These are phyloP conservation scores for Eumeta japonica DNA, from an alignment of 1,140 invertebrate species.

Conservation along the genomic window DNA sequence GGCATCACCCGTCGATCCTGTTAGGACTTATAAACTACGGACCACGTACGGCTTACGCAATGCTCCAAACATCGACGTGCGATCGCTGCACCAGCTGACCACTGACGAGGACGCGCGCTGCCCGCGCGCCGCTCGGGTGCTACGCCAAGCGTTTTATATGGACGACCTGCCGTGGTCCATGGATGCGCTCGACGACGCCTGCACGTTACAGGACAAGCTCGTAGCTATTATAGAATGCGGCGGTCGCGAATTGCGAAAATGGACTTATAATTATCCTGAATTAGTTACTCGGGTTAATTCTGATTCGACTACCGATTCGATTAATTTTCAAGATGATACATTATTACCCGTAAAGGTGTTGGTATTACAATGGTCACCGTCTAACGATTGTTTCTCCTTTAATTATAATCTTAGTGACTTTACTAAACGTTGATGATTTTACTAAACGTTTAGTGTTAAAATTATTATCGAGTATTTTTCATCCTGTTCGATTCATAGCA, in stretches of 20 bases:
- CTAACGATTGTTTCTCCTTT: constrained; percentile 2
- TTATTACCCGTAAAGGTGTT: constrained; percentile 1
- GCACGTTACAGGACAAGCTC: not conserved
- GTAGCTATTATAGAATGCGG: not conserved
- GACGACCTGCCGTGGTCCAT: constrained; percentile 19
- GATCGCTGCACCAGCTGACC: constrained; percentile 18
- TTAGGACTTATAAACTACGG: constrained; percentile 17
- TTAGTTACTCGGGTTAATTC: no score
- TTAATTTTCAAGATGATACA: constrained; percentile 2
- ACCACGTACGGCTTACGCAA: constrained; percentile 23
- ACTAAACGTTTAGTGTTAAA: constrained; percentile 3
- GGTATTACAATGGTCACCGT: constrained; percentile 2
- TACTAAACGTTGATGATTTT: not conserved
- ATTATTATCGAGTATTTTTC: constrained; percentile 3
- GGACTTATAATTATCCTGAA: constrained; percentile 1
- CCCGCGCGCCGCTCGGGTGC: constrained; percentile 4
- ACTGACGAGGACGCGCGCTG: constrained; percentile 6
- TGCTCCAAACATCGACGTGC: constrained; percentile 22
- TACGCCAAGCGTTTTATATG: constrained; percentile 18
- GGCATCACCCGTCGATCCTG: constrained; percentile 3
- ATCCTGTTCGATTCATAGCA: constrained; percentile 11
- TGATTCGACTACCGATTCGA: no score
- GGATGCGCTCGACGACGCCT: not conserved
- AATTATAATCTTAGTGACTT: not conserved
- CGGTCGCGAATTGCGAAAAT: constrained; percentile 1